Evolutionary conservation across 2,888 invertebrate species (phyloP).

Genomic region (Imbricaverruca yamaguchii): DNA sequence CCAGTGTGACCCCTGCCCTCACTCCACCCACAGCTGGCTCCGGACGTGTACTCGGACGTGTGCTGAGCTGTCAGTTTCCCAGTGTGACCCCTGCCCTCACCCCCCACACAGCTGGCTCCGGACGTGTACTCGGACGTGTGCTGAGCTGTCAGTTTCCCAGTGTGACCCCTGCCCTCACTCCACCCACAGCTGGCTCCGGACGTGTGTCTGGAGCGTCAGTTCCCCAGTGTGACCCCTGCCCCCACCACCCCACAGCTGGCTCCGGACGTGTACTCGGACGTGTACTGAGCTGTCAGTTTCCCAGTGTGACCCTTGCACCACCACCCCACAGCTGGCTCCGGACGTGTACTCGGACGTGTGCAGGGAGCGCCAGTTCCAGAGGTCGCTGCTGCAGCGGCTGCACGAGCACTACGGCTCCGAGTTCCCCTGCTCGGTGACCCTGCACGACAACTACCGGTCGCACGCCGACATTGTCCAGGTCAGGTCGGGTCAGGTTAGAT

Average conservation of each 20-base stretch:
- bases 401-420: slow-evolving; percentile 65
- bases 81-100: neutral
- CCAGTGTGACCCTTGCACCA: neutral
- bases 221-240: slow-evolving; percentile 41
- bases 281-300: slow-evolving; percentile 43
- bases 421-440: slow-evolving; percentile 67
- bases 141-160: too few species aligned
- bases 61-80: slow-evolving; percentile 41
- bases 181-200: neutral
- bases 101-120: neutral
- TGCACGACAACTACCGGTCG: slow-evolving; percentile 74
- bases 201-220: slow-evolving; percentile 59
- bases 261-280: slow-evolving; percentile 47
- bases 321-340: neutral
- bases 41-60: slow-evolving; percentile 49
- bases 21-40: neutral
- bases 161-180: neutral
- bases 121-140: slow-evolving; percentile 53
- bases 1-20: neutral
- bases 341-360: slow-evolving; percentile 53
- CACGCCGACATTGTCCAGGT: slow-evolving; percentile 68
- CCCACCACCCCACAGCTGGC: neutral
- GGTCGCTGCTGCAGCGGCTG: slow-evolving; percentile 66
- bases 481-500: slow-evolving; percentile 21
- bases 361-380: slow-evolving; percentile 59